phyloP scores from a whole-genome alignment of 1,140 invertebrate genomes.

The fruit fly (Drosophila melanogaster) region DNA sequence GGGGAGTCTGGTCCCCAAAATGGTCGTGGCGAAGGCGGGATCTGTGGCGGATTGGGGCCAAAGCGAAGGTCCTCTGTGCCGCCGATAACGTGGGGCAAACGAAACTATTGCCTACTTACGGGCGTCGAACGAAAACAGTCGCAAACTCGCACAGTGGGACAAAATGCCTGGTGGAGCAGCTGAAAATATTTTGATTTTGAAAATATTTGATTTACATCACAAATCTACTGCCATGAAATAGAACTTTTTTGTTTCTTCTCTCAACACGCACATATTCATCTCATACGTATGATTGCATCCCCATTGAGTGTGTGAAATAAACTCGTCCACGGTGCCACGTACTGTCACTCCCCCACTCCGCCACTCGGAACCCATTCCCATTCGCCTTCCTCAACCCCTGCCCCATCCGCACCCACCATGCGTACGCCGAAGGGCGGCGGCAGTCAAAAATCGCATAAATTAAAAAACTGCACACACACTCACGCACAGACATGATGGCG shows the following conservation, averaged over 20 bases:
- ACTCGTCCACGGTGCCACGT: conserved; percentile 3
- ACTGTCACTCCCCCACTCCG: conserved; percentile 7
- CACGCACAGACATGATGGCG: conserved; percentile 38
- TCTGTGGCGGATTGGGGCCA: background rate
- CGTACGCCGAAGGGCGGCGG: conserved; percentile 27
- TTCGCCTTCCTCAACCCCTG: background rate
- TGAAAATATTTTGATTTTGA: background rate
- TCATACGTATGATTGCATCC: too few relatives aligned
- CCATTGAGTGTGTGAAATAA: background rate
- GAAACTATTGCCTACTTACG: conserved; percentile 46
- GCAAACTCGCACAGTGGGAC: conserved; percentile 3
- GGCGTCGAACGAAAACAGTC: background rate
- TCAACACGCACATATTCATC: background rate
- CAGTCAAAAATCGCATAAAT: conserved; percentile 81
- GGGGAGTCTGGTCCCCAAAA: conserved; percentile 4
- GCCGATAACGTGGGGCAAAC: conserved; percentile 16
- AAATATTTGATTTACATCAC: too few relatives aligned
- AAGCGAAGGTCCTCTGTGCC: background rate
- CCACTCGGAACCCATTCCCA: background rate
- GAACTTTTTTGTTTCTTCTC: background rate
- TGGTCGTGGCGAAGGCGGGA: background rate
- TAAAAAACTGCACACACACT: conserved; percentile 71
- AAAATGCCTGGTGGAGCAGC: background rate
- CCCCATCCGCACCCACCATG: background rate
- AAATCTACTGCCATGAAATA: too few relatives aligned